Percentiles rank a stretch among this genome's conserved stretches.
These are phyloP conservation scores for Vanacampus margaritifer DNA, from an alignment of 2,113 vertebrate genomes.

Conservation along the genomic window DNA sequence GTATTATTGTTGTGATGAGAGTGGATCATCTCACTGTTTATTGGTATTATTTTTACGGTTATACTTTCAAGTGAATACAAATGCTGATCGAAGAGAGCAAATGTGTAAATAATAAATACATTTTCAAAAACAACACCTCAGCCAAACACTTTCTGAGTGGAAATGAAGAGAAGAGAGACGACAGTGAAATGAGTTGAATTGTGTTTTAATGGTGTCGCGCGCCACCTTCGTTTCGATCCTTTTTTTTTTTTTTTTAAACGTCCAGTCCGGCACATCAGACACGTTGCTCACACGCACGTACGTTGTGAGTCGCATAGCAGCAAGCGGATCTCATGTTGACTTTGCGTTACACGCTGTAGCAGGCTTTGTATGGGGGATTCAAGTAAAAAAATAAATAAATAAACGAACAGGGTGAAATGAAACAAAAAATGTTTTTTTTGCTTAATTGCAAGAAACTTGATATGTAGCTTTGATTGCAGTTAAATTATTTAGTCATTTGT, in stretches of 20 bases:
- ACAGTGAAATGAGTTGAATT: constrained; percentile 2
- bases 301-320: background rate
- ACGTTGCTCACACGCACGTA: background rate
- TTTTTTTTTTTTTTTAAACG: background rate
- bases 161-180: background rate
- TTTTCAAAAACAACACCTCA: background rate
- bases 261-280: background rate
- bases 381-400: background rate
- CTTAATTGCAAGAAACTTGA: too few relatives aligned
- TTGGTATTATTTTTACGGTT: background rate
- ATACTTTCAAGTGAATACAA: background rate
- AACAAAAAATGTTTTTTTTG: background rate
- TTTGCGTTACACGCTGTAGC: background rate
- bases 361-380: background rate
- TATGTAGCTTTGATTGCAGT: too few relatives aligned
- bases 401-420: background rate
- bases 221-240: background rate
- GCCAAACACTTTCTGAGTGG: background rate
- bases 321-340: background rate
- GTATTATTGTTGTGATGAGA: constrained; percentile 12
- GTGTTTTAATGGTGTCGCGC: background rate
- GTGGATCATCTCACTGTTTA: background rate
- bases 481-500: too few relatives aligned
- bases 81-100: background rate
- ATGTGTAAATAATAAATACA: background rate